These are phyloP conservation scores for Nothoprocta perdicaria DNA, from an alignment of 2,113 vertebrate species.

Conservation along the genomic window DNA sequence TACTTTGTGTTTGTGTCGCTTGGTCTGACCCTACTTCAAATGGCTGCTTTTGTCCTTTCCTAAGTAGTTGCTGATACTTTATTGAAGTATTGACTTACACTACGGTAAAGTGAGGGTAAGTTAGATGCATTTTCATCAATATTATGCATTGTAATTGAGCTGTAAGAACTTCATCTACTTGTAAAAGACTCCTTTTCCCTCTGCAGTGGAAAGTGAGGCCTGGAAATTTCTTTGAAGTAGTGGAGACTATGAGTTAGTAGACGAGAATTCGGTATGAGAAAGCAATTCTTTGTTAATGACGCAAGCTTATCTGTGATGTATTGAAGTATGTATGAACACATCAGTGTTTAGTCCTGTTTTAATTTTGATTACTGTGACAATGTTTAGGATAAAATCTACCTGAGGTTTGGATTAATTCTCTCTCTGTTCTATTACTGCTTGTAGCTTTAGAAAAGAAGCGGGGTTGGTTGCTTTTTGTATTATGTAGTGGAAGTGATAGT, in stretches of 20 bases:
- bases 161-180: not conserved
- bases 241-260: not conserved
- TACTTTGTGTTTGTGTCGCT: not conserved
- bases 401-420: not conserved
- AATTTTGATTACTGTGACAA: not conserved
- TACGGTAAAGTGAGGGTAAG: not conserved
- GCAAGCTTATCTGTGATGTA: not conserved
- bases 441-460: not conserved
- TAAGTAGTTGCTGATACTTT: not conserved
- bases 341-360: not conserved
- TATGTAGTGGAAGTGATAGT: not conserved
- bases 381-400: not conserved
- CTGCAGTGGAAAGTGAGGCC: not conserved
- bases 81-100: not conserved
- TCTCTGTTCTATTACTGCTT: not conserved
- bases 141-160: not conserved
- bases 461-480: not conserved
- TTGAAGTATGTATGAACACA: not conserved
- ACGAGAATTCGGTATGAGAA: not conserved
- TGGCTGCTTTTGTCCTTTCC: not conserved
- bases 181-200: not conserved
- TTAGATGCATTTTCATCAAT: not conserved
- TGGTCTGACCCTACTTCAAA: fast-evolving
- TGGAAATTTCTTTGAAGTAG: not conserved
- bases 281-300: not conserved